Evolutionary conservation across 2,113 vertebrate genomes (phyloP).

Genomic region (Sitta europaea): DNA sequence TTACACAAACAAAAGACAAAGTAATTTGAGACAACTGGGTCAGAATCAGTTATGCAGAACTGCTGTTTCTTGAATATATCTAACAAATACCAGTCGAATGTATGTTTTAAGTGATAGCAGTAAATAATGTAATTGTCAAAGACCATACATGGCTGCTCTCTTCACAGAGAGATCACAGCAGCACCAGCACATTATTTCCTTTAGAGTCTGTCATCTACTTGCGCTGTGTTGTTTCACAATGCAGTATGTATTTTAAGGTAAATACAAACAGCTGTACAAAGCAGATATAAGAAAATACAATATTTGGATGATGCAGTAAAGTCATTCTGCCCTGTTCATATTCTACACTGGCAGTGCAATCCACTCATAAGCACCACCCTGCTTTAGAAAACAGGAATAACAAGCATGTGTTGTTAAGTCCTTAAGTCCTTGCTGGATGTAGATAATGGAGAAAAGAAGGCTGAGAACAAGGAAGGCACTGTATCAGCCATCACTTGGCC

Average conservation of each 20-base stretch:
- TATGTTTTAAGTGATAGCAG: neutral
- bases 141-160: neutral
- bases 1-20: neutral
- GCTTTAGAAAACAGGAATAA: neutral
- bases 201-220: neutral
- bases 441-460: neutral
- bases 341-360: neutral
- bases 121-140: rapidly evolving
- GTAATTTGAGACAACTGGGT: neutral
- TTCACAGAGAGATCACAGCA: neutral
- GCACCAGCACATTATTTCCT: neutral
- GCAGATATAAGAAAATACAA: neutral
- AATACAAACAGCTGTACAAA: neutral
- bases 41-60: neutral
- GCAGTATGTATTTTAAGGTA: neutral
- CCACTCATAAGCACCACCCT: neutral
- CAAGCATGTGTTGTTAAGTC: neutral
- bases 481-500: neutral
- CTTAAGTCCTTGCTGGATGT: neutral
- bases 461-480: neutral
- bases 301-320: neutral
- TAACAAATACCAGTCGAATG: neutral
- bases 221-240: neutral
- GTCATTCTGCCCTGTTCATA: rapidly evolving
- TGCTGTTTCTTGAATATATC: neutral